Evolutionary conservation across 2,113 vertebrate species (phyloP), one percentile per base, ranked within the genome.

Genomic region (Microcebus griseorufus): DNA sequence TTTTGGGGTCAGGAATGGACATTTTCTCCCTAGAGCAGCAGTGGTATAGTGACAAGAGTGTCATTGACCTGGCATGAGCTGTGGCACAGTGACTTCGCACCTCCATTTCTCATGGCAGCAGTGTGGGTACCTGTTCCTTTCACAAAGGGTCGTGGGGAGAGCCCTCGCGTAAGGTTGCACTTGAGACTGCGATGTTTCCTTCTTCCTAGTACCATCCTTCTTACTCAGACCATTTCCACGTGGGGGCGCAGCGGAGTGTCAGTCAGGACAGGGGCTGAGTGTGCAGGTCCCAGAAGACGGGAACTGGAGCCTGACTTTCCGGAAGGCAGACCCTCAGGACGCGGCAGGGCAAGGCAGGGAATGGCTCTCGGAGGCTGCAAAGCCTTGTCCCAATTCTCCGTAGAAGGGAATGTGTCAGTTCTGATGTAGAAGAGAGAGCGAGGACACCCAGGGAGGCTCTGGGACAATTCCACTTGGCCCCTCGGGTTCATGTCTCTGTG

Each of bases 121-220:
- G 34, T 16, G 12, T 32, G 12, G 76, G 39, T 9, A 9, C n/a
- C 14, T 11, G 1, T 3, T 9, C 37, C 79, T 64, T 51, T 55
- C 48, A 6, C 2, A 5, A 22, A 6, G 11, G 37, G 53, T 10
- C 8, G 11, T 18, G 7, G 55, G 48, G 58, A 23, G 29, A 53
- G 39, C 34, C 34, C 60, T 79, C 23, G 12, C 0, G 1, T 14
- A 17, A 39, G 39, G 27, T 34, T 6, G 2, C 0, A 0, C 0
- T 1, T 3, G 29, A 13, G 23, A 1, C 14, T 20, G 60, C 42
- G 8, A 39, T 7, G 16, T 3, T 64, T 39, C 6, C 1, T 37
- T 60, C 12, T 78, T 37, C 16, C 22, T 64, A 70, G 65, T 10
- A 2, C 48, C 51, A 0, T 20, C 32, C 3, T 37, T 80, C 64